Evolutionary conservation across 2,888 invertebrate species (phyloP).

Genomic region (Hypomecis punctinalis): DNA sequence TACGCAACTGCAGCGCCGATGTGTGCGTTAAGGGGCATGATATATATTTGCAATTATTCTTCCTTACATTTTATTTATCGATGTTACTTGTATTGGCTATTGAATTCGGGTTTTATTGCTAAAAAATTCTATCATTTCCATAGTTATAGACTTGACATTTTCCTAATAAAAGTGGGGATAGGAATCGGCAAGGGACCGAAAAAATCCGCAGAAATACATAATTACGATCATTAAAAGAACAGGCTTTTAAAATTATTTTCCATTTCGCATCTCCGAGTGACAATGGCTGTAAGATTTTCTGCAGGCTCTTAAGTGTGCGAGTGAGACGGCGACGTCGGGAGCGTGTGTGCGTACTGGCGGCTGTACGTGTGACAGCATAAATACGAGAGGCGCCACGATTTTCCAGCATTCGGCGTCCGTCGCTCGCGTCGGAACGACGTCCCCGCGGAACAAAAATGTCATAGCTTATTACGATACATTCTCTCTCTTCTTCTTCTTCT

Average conservation of each 20-base stretch:
- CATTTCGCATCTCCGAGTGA: conserved; percentile 75
- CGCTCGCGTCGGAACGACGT: conserved; percentile 64
- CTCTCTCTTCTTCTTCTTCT: conserved; percentile 60
- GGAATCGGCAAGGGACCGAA: conserved; percentile 38
- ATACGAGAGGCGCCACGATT: conserved; percentile 50
- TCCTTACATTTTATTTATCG: conserved; percentile 69
- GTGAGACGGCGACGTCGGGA: conserved; percentile 42
- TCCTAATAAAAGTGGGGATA: conserved; percentile 28
- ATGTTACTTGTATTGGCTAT: conserved; percentile 49
- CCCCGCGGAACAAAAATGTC: conserved; percentile 65
- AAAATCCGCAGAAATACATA: conserved; percentile 54
- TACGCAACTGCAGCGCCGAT: conserved; percentile 30
- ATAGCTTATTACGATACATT: conserved; percentile 53
- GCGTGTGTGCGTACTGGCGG: conserved; percentile 49
- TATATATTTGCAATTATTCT: conserved; percentile 73
- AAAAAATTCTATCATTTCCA: conserved; percentile 47
- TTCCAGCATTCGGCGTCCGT: conserved; percentile 69
- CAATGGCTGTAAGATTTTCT: conserved; percentile 77
- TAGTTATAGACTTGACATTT: conserved; percentile 23
- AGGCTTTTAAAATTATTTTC: conserved; percentile 73
- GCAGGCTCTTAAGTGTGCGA: conserved; percentile 69
- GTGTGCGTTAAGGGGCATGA: conserved; percentile 67
- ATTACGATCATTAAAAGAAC: conserved; percentile 76
- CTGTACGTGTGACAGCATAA: conserved; percentile 55
- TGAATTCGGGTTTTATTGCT: conserved; percentile 59